These are phyloP conservation scores for Heliocidaris tuberculata DNA, from an alignment of 35 echinoderm and acorn worm species.

Conservation along the genomic window DNA sequence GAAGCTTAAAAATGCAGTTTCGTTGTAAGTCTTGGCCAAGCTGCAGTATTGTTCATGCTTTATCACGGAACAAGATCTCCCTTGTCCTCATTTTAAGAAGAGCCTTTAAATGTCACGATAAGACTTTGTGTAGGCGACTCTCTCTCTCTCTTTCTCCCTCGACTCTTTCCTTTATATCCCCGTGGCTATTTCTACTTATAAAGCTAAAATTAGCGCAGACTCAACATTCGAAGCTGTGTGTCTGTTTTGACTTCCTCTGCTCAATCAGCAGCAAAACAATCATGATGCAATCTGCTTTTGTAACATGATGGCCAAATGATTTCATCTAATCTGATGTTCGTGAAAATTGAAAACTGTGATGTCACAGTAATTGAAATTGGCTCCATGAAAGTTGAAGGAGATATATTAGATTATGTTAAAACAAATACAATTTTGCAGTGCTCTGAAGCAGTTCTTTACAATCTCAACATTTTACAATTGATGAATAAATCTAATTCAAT, in stretches of 20 bases:
- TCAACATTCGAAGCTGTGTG: background rate
- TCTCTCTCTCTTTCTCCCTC: background rate
- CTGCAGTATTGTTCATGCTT: background rate
- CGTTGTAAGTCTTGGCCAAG: background rate
- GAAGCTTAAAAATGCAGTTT: background rate
- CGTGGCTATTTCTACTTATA: constrained; percentile 17
- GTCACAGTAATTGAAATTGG: background rate
- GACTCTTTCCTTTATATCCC: background rate
- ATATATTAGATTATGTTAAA: background rate
- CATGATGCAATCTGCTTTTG: background rate
- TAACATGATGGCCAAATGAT: background rate
- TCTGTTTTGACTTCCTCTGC: background rate
- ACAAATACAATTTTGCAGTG: too few relatives aligned
- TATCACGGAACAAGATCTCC: background rate
- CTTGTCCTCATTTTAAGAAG: background rate
- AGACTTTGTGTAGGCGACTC: background rate
- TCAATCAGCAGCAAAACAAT: background rate
- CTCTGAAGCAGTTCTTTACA: too few relatives aligned
- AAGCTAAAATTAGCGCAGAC: constrained; percentile 2
- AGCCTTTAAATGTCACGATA: background rate
- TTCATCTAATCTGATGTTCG: background rate
- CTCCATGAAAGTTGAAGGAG: background rate
- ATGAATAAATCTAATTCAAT: too few relatives aligned
- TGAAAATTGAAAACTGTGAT: background rate
- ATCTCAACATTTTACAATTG: too few relatives aligned